phyloP scores from a whole-genome alignment of 2,113 vertebrate species.

The Oreamnos americanus region DNA sequence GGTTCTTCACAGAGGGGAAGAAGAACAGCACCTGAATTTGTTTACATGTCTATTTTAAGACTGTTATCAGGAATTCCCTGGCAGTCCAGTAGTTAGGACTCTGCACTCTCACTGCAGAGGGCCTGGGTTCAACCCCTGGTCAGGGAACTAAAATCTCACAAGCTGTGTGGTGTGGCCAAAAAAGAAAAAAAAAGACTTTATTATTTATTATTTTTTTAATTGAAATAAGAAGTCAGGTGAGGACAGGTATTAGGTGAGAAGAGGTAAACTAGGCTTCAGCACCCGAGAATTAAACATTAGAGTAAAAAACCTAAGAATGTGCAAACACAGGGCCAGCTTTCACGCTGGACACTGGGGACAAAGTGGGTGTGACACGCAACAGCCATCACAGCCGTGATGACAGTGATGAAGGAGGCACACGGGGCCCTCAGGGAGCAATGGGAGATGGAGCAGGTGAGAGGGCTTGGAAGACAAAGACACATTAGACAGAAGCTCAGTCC shows the following conservation, averaged over 20 bases:
- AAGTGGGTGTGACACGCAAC: not conserved
- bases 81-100: not conserved
- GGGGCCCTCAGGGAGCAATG: fast-evolving
- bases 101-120: not conserved
- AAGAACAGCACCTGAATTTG: not conserved
- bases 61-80: not conserved
- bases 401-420: fast-evolving
- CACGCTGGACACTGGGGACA: not conserved
- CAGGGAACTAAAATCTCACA: not conserved
- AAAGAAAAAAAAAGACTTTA: not conserved
- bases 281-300: not conserved
- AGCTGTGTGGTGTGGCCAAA: not conserved
- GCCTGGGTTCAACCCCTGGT: not conserved
- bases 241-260: not conserved
- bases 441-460: not conserved
- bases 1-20: not conserved
- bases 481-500: not conserved
- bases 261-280: not conserved
- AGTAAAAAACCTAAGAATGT: fast-evolving
- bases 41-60: not conserved
- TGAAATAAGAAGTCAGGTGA: not conserved
- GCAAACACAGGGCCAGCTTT: not conserved
- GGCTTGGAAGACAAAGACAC: not conserved
- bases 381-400: not conserved
- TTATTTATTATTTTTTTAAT: not conserved